Percentiles rank a stretch among this genome's conserved stretches.
Conservation (phyloP, 2,113 vertebrate genomes). For the Pyxicephalus adspersus region DNA sequence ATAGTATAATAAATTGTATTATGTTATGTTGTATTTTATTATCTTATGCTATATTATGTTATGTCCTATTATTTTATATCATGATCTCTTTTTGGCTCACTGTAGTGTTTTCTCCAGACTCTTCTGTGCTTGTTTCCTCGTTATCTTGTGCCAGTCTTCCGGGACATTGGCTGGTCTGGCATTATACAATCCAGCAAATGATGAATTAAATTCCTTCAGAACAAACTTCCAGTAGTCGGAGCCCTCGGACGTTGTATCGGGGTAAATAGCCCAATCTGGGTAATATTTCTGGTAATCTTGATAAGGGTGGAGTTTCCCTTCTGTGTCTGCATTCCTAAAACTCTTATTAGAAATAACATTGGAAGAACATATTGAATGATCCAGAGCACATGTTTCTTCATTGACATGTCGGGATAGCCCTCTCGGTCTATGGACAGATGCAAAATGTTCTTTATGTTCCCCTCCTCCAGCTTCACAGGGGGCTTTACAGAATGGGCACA, state of each 20-base stretch:
- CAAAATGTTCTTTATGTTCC: constrained; percentile 38
- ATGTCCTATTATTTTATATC: no score
- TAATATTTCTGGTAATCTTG: constrained; percentile 61
- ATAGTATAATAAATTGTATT: no score
- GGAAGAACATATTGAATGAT: constrained; percentile 9
- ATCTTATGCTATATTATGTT: no score
- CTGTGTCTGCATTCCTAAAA: constrained; percentile 19
- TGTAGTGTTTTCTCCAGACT: constrained; percentile 58
- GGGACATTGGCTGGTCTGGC: constrained; percentile 63
- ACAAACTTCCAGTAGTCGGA: constrained; percentile 61
- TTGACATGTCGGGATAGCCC: constrained; percentile 42
- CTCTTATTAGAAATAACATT: not conserved
- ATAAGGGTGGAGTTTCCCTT: constrained; percentile 2
- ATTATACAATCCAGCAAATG: constrained; percentile 5
- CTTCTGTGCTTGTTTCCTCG: constrained; percentile 50
- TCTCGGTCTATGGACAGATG: constrained; percentile 37
- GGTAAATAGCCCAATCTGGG: constrained; percentile 68
- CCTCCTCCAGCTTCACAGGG: constrained; percentile 70
- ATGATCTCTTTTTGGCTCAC: no score
- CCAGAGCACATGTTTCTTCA: not conserved
- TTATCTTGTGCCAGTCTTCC: constrained; percentile 54
- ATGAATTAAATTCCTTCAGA: constrained; percentile 61
- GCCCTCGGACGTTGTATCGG: constrained; percentile 64
- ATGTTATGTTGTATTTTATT: no score
- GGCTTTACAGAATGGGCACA: constrained; percentile 70